phyloP scores from a whole-genome alignment of 92 coral and sea anemone genomes.

The Actinostola sp. region DNA sequence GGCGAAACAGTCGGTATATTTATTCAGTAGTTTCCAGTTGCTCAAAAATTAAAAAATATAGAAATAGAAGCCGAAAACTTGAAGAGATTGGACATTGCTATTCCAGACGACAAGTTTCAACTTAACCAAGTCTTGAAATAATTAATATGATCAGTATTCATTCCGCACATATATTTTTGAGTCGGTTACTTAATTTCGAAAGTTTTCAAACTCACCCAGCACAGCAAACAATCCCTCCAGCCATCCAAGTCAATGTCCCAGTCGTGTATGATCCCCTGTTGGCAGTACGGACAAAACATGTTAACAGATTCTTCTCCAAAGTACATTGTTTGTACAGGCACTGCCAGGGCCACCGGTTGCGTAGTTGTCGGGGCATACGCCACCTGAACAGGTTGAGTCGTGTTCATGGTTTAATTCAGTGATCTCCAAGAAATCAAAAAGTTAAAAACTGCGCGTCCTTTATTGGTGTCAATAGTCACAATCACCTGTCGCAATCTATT shows the following conservation, averaged over 20 bases:
- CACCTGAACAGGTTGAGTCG: constrained; percentile 1
- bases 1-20: too few species aligned
- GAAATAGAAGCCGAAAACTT: not conserved
- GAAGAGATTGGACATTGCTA: not conserved
- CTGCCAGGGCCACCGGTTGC: not conserved
- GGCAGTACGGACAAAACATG: constrained; percentile 62
- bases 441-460: not conserved
- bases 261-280: constrained; percentile 48
- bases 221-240: constrained; percentile 35
- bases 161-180: too few species aligned
- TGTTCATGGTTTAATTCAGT: not conserved
- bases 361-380: constrained; percentile 5
- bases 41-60: not conserved
- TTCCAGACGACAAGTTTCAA: too few species aligned
- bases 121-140: too few species aligned
- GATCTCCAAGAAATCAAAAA: not conserved
- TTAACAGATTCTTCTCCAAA: constrained; percentile 41
- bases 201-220: constrained; percentile 44
- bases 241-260: constrained; percentile 53
- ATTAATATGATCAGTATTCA: too few species aligned
- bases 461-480: too few species aligned
- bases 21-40: not conserved
- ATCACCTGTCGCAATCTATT: too few species aligned
- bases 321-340: constrained; percentile 6
- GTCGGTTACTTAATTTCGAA: too few species aligned